Evolutionary conservation across 2,888 invertebrate genomes (phyloP), one percentile per base, ranked within the genome.

Genomic region (Apodemia mormo): DNA sequence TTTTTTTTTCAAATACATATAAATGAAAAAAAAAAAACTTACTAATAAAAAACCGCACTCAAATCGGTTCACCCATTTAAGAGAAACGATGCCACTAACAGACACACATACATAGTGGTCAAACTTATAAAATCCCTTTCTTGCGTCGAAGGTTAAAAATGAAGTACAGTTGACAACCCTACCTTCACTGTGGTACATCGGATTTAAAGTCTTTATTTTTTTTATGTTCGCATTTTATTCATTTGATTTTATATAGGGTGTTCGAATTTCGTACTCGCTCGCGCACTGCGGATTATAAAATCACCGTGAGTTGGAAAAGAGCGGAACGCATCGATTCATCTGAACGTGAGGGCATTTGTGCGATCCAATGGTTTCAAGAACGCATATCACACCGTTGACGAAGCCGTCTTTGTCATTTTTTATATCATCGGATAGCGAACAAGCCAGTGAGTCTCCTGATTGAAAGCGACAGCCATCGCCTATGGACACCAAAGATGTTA

Each of bases 301-400:
- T 89, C 87, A 86, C 78, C 82, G 82, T 77, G 83, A 78, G 79
- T 79, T 76, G 78, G 83, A 82, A 84, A 82, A 81, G 80, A 83
- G 84, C 82, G 80, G 80, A 81, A 85, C 85, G 86, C 88, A 87
- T 89, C 88, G 88, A 88, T 89, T 89, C 85, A 85, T 85, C 82
- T 83, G 80, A 81, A 87, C 81, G 82, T 79, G 82, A 79, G 83
- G 83, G 85, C 81, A 84, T 87, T 85, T 82, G 83, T 82, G 82
- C 85, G 82, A 85, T 80, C 84, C 80, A 82, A 77, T 81, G 79
- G 80, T 81, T 82, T 79, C 72, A 70, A 74, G 68, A 68, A 77
- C 67, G 33, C 0, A 72, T 73, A 67, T 86, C 70, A 88, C 88
- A 90, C 89, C 80, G 85, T 45, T 22, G 2, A 14, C 45, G 58